Conservation (phyloP, 30 jellyfish, hydroid and myxozoan genomes). For the Chironex yamaguchii region DNA sequence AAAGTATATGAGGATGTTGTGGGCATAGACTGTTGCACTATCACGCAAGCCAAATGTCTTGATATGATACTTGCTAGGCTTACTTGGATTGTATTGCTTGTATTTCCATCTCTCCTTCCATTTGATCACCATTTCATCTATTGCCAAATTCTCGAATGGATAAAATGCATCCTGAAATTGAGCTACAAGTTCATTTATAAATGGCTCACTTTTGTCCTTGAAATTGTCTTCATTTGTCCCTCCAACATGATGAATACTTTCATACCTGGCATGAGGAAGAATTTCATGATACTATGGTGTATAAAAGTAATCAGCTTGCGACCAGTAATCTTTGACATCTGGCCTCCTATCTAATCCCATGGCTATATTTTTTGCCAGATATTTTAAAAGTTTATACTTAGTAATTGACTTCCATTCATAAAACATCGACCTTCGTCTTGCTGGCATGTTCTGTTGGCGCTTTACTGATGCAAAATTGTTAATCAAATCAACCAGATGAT, state of each 20-base stretch:
- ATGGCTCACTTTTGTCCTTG: constrained; percentile 60
- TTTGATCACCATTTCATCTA: constrained; percentile 56
- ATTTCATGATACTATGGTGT: constrained; percentile 9
- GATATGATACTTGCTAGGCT: constrained; percentile 50
- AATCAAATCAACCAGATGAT: not conserved
- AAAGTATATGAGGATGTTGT: constrained; percentile 39
- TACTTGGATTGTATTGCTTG: constrained; percentile 57
- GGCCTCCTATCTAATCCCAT: constrained; percentile 50
- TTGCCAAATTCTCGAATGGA: constrained; percentile 16
- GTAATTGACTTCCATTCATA: constrained; percentile 19
- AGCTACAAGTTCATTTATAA: not conserved
- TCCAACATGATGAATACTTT: constrained; percentile 47
- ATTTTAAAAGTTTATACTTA: not conserved
- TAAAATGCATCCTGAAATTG: constrained; percentile 44
- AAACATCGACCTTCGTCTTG: not conserved
- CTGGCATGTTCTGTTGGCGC: not conserved
- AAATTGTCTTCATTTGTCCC: not conserved
- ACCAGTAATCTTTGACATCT: constrained; percentile 25
- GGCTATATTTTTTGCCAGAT: not conserved
- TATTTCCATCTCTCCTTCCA: constrained; percentile 64
- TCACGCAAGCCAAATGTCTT: constrained; percentile 54
- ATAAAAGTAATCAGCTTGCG: not conserved
- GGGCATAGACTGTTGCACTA: constrained; percentile 66
- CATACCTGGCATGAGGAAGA: constrained; percentile 36
- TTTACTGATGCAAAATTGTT: constrained; percentile 28